Conservation (phyloP, 2,888 invertebrate species). For the Stomorhina lunata region DNA sequence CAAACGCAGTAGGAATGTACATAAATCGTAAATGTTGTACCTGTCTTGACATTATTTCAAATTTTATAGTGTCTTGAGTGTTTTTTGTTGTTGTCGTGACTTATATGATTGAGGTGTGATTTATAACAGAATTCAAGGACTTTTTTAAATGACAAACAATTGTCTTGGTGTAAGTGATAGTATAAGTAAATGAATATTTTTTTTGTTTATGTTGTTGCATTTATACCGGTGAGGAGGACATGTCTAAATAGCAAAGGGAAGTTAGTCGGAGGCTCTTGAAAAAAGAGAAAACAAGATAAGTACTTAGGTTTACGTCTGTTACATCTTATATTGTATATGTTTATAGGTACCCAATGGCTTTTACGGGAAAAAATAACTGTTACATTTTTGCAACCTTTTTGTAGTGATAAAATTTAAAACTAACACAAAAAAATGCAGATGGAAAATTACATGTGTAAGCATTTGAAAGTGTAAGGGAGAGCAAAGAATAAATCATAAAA, state of each 20-base stretch:
- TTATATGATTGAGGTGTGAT: constrained; percentile 42
- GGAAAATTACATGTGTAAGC: not conserved
- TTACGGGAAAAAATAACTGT: constrained; percentile 9
- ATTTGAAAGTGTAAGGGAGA: not conserved
- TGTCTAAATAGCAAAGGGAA: constrained; percentile 50
- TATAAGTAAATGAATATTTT: no score
- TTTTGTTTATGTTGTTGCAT: constrained; percentile 15
- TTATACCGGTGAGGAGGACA: constrained; percentile 35
- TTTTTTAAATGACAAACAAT: constrained; percentile 48
- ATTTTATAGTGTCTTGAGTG: constrained; percentile 5
- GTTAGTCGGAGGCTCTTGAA: constrained; percentile 55
- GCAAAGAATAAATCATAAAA: no score
- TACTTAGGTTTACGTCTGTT: constrained; percentile 19
- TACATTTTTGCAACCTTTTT: not conserved
- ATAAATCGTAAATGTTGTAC: no score
- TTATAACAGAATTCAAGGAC: constrained; percentile 59
- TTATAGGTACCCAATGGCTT: constrained; percentile 1
- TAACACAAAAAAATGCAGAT: not conserved
- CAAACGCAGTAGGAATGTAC: no score
- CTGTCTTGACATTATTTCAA: not conserved
- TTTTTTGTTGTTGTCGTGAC: constrained; percentile 7
- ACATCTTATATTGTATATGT: not conserved
- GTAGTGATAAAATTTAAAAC: not conserved
- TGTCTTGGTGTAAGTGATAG: no score
- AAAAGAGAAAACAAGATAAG: not conserved